phyloP scores from a whole-genome alignment of 1,140 invertebrate genomes.

The Mesaphorura yosii region DNA sequence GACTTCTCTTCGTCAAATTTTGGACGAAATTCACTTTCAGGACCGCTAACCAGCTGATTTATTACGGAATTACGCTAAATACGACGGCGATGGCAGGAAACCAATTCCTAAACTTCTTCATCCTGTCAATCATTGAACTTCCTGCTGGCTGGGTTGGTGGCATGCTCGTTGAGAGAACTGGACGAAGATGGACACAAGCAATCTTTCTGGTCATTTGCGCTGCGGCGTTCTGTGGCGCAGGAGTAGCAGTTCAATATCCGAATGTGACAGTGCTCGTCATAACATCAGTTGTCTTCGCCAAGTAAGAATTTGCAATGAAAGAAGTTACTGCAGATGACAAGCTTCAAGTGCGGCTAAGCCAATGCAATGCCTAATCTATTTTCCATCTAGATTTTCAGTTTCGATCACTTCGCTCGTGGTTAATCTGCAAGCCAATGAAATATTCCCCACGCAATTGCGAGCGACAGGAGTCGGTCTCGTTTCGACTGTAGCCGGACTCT shows the following conservation, averaged over 20 bases:
- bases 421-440: constrained; percentile 48
- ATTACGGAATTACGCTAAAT: constrained; percentile 4
- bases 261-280: background rate
- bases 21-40: too few species aligned
- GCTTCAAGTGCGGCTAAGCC: constrained; percentile 34
- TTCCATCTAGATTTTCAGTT: background rate
- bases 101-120: constrained; percentile 16
- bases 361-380: constrained; percentile 33
- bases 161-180: constrained; percentile 16
- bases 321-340: background rate
- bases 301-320: too few species aligned
- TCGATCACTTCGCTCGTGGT: constrained; percentile 3
- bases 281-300: constrained; percentile 20
- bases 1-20: too few species aligned
- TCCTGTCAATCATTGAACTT: constrained; percentile 12
- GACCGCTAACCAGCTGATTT: background rate
- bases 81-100: constrained; percentile 11
- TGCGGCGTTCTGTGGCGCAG: constrained; percentile 11
- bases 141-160: constrained; percentile 12
- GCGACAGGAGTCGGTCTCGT: constrained; percentile 51
- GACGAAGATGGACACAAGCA: constrained; percentile 23
- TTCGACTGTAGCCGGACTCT: constrained; percentile 44
- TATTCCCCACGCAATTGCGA: constrained; percentile 53
- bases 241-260: background rate
- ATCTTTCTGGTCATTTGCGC: constrained; percentile 11